Evolutionary conservation across 2,888 invertebrate species (phyloP).

Genomic region (Dione vanillae): DNA sequence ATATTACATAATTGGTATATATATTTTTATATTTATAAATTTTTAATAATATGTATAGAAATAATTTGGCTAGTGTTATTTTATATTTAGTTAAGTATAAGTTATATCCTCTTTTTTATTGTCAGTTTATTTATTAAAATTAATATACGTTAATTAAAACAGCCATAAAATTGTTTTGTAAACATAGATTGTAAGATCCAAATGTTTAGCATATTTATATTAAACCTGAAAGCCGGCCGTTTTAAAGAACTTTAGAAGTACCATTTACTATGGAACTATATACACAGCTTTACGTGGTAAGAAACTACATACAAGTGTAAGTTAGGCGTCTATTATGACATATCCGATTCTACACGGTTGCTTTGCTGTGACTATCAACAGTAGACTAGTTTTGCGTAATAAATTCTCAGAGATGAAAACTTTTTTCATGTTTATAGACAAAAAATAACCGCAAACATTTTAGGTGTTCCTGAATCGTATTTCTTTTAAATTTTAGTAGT

Average conservation of each 20-base stretch:
- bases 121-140: too few relatives aligned
- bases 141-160: too few relatives aligned
- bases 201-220: background rate
- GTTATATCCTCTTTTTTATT: too few relatives aligned
- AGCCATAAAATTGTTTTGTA: background rate
- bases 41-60: too few relatives aligned
- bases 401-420: background rate
- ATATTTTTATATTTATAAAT: too few relatives aligned
- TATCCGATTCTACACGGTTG: background rate
- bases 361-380: background rate
- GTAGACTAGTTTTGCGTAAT: background rate
- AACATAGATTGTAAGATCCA: background rate
- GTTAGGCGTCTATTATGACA: slow-evolving; percentile 1
- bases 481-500: too few relatives aligned
- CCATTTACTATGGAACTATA: background rate
- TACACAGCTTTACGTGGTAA: background rate
- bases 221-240: background rate
- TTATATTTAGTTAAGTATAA: too few relatives aligned
- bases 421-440: background rate
- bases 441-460: too few relatives aligned
- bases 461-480: too few relatives aligned
- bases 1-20: too few relatives aligned
- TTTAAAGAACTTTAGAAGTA: background rate
- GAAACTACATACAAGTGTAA: background rate
- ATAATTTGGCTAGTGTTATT: too few relatives aligned